A percentile compares a stretch with the other conserved stretches of the same genome.
Evolutionary conservation across 2,113 vertebrate species (phyloP).

Genomic region (Picathartes gymnocephalus): DNA sequence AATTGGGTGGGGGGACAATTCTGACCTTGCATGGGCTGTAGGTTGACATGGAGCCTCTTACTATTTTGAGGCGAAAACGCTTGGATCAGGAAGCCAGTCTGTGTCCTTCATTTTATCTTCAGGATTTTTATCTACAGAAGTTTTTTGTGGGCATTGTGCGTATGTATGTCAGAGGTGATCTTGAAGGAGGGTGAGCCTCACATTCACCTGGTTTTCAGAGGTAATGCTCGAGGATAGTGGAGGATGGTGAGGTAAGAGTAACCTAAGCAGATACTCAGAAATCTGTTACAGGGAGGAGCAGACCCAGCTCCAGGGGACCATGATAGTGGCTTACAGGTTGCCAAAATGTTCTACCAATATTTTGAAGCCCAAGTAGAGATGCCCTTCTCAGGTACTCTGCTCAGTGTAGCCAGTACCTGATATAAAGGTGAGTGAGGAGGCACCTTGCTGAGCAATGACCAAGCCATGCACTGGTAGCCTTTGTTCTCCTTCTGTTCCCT

Average conservation of each 20-base stretch:
- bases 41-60: background rate
- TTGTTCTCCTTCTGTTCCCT: background rate
- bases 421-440: background rate
- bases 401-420: background rate
- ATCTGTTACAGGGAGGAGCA: background rate
- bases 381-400: background rate
- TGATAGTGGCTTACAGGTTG: background rate
- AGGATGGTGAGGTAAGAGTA: background rate
- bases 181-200: accelerated
- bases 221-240: background rate
- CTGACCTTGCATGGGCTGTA: background rate
- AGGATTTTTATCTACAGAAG: background rate
- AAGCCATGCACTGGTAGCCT: background rate
- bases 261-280: background rate
- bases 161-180: background rate
- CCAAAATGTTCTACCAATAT: background rate
- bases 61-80: background rate
- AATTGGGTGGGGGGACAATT: background rate
- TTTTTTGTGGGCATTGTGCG: background rate
- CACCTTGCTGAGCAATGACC: background rate
- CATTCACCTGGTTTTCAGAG: background rate
- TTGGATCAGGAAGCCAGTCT: background rate
- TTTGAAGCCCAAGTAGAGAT: background rate
- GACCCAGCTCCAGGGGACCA: background rate
- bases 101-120: background rate